Base-by-base conservation (phyloP, 2,113 vertebrate species). In the Megatriorchis doriae region DNA sequence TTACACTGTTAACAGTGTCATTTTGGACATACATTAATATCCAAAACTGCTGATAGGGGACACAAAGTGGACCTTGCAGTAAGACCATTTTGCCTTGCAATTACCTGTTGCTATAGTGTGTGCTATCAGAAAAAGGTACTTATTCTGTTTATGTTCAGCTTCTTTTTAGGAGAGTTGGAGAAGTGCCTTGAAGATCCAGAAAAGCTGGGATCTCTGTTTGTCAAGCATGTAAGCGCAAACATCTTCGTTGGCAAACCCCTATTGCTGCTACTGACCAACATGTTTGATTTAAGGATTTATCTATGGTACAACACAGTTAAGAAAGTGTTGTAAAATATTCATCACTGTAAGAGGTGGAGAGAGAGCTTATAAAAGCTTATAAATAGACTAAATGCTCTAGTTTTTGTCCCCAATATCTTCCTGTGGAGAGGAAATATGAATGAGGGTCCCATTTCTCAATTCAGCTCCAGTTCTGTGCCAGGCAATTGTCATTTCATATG, bases 141-240 rank as follows among this genome's bases (percentile, higher is more conserved):
- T 87, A n/a, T 16, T 88, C 53, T 88, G 16, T 91, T 94, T 92
- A 16, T 66, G 59, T 93, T 96, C 95, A 99, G 99, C 97, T 99
- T 99, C 98, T 99, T 99, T 98, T 98, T 99, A 96, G 98, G 98
- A 94, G 99, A 99, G 97, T 93, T 99, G 97, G 99, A 99, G 97
- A 99, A 99, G 98, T 99, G 99, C 98, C 98, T 99, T 98, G 99
- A 99, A 97, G 99, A 99, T 96, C 99, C 99, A 25, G 99, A 99
- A 97, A 99, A 98, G 92, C 98, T 99, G 55, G 99, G 99, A 85
- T 97, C 98, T 45, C 98, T 99, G 84, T 99, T 99, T 96, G 98
- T 99, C 96, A 99, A 99, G 96, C 99, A 99, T 78, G 99, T 99
- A 97, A 94, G 98, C 98, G 32, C 25, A 56, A 22, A 52, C 3